Evolutionary conservation across 2,797 vertebrate species (phyloP).

Genomic region (Etheostoma nigrum): DNA sequence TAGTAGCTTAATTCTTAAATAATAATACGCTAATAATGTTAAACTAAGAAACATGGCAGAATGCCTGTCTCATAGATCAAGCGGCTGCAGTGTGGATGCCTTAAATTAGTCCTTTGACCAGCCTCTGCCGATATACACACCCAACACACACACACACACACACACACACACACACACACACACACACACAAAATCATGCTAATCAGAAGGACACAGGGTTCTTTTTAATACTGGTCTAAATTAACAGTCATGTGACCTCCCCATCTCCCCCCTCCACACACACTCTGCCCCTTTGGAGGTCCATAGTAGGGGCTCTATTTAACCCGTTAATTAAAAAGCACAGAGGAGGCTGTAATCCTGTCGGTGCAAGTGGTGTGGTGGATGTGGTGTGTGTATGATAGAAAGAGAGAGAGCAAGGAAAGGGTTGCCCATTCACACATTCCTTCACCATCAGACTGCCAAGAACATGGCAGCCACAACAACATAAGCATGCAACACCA

Average conservation of each 20-base stretch:
- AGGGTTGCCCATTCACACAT: conserved; percentile 53
- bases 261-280: conserved; percentile 32
- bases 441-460: conserved; percentile 39
- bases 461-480: conserved; percentile 57
- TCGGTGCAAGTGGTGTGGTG: conserved; percentile 66
- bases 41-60: not conserved
- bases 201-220: conserved; percentile 70
- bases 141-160: conserved; percentile 15
- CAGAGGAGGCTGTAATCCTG: conserved; percentile 82
- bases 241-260: conserved; percentile 69
- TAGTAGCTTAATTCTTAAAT: not conserved
- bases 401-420: not conserved
- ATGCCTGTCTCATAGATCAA: conserved; percentile 20
- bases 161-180: not conserved
- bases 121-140: conserved; percentile 24
- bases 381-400: not conserved
- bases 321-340: conserved; percentile 84
- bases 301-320: conserved; percentile 81
- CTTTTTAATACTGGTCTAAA: conserved; percentile 71
- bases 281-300: conserved; percentile 51
- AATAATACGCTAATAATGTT: not conserved
- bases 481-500: not conserved
- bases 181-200: conserved; percentile 41
- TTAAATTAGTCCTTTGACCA: conserved; percentile 68
- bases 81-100: conserved; percentile 42